These are phyloP conservation scores for Mongoloraphidia duomilia DNA, from an alignment of 2,888 invertebrate genomes.

Conservation along the genomic window DNA sequence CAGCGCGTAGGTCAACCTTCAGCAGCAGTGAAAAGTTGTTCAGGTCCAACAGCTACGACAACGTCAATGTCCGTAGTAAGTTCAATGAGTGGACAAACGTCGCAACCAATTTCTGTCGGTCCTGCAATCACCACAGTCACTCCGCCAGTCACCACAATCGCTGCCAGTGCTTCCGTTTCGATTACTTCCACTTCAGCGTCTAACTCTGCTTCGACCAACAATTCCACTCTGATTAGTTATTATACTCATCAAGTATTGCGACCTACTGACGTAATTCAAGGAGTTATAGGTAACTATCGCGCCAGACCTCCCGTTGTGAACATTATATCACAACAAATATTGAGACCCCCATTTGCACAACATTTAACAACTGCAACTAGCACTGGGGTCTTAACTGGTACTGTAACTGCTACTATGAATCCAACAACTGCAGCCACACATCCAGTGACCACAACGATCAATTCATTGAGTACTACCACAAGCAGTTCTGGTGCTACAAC, in stretches of 20 bases:
- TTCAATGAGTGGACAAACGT: too few relatives aligned
- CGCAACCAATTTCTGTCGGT: too few relatives aligned
- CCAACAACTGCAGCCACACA: constrained; percentile 16
- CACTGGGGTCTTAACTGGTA: constrained; percentile 5
- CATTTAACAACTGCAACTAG: constrained; percentile 24
- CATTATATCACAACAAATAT: constrained; percentile 28
- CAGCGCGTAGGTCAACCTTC: constrained; percentile 31
- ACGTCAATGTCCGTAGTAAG: too few relatives aligned
- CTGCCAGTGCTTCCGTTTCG: constrained; percentile 5
- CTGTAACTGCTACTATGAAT: constrained; percentile 14
- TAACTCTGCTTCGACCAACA: background rate
- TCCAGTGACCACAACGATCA: constrained; percentile 14
- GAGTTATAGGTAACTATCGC: too few relatives aligned
- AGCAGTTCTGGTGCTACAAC: constrained; percentile 15
- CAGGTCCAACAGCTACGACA: background rate
- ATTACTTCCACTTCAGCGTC: constrained; percentile 11
- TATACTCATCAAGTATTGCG: too few relatives aligned
- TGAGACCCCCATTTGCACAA: constrained; percentile 26
- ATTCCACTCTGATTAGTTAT: background rate
- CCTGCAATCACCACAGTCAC: too few relatives aligned
- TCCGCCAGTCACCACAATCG: too few relatives aligned
- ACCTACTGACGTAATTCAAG: too few relatives aligned
- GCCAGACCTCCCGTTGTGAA: constrained; percentile 26
- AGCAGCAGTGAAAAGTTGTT: background rate
- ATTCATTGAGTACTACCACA: too few relatives aligned